These are phyloP conservation scores for Passerculus sandwichensis DNA, from an alignment of 2,797 vertebrate genomes.

Conservation along the genomic window DNA sequence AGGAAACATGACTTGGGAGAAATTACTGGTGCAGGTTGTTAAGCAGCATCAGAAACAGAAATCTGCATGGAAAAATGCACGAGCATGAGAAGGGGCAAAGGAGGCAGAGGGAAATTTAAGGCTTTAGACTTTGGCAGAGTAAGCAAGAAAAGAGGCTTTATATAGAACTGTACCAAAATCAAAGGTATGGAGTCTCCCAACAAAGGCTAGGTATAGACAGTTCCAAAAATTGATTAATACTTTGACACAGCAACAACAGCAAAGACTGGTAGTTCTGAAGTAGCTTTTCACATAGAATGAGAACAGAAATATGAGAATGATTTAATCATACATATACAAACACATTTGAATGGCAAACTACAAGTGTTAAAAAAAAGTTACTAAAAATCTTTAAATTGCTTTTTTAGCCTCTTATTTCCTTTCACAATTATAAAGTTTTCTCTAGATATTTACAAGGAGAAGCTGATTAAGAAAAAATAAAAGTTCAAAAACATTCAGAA, in stretches of 20 bases:
- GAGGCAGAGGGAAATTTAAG: not conserved
- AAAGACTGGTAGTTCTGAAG: not conserved
- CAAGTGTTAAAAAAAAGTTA: not conserved
- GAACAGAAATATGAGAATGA: accelerated
- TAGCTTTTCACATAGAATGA: not conserved
- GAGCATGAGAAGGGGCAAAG: not conserved
- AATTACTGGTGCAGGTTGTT: not conserved
- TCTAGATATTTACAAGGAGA: not conserved
- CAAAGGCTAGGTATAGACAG: not conserved
- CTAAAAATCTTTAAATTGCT: not conserved
- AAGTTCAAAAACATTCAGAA: not conserved
- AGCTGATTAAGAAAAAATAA: not conserved
- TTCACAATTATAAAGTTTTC: not conserved
- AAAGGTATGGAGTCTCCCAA: not conserved
- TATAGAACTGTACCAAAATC: not conserved
- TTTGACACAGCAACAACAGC: not conserved
- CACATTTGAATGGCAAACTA: not conserved
- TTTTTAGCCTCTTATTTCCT: not conserved
- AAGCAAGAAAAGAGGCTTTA: not conserved
- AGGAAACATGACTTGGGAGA: not conserved
- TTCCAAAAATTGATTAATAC: not conserved
- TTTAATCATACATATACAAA: not conserved
- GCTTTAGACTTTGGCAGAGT: not conserved
- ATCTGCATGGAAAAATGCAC: not conserved
- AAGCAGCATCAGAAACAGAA: not conserved